Percentiles rank a stretch among this genome's conserved stretches.
Evolutionary conservation across 2,113 vertebrate genomes (phyloP).

Genomic region (Rostratula benghalensis): DNA sequence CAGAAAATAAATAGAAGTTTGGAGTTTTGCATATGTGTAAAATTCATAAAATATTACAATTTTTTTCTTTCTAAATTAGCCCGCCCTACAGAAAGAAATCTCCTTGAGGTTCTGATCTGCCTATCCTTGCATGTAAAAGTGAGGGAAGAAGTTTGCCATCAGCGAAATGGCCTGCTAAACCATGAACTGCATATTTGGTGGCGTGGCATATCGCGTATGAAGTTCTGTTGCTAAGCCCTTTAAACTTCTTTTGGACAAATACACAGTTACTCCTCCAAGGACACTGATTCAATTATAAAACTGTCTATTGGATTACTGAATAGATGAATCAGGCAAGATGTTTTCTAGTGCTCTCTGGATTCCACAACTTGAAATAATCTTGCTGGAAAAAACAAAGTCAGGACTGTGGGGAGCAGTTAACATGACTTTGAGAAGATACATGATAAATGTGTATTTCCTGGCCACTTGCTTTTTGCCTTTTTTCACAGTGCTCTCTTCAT

Average conservation of each 20-base stretch:
- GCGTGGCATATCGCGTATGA: neutral
- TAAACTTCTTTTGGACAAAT: slow-evolving; percentile 12
- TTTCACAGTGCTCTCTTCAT: neutral
- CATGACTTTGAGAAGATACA: neutral
- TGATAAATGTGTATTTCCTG: neutral
- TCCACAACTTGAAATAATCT: slow-evolving; percentile 22
- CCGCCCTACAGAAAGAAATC: neutral
- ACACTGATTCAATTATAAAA: neutral
- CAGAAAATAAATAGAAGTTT: neutral
- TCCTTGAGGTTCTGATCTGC: neutral
- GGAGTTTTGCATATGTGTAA: neutral
- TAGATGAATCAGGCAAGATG: neutral
- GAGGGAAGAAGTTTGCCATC: neutral
- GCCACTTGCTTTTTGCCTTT: accelerated
- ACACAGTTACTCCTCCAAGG: neutral
- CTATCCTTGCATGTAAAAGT: neutral
- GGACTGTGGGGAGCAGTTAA: neutral
- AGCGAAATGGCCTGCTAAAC: neutral
- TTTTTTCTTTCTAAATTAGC: neutral
- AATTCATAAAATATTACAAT: neutral
- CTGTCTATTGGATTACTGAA: neutral
- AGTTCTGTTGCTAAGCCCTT: neutral
- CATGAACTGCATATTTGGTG: neutral
- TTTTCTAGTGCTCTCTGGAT: slow-evolving; percentile 15
- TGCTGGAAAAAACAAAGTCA: neutral